phyloP scores from a whole-genome alignment of 2,797 vertebrate genomes.

The Lutjanus campechanus region DNA sequence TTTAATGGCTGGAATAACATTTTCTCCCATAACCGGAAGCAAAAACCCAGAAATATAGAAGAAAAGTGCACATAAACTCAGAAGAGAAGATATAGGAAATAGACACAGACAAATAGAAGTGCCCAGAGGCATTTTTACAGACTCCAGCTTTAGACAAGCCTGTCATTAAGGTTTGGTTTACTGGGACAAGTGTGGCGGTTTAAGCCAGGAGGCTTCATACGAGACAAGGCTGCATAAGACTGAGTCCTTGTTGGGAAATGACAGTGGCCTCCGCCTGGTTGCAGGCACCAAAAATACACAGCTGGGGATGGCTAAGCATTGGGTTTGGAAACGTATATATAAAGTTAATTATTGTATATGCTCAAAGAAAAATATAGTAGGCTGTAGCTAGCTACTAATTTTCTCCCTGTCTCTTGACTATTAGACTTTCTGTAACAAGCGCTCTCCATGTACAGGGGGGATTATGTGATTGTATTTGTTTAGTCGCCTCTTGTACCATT shows the following conservation, averaged over 20 bases:
- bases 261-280: constrained; percentile 78
- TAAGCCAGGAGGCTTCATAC: constrained; percentile 73
- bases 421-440: constrained; percentile 79
- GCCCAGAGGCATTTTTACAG: constrained; percentile 76
- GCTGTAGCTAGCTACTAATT: constrained; percentile 78
- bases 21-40: constrained; percentile 64
- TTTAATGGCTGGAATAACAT: constrained; percentile 58
- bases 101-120: constrained; percentile 75
- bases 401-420: constrained; percentile 74
- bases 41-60: constrained; percentile 60
- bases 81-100: constrained; percentile 72
- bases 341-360: constrained; percentile 87
- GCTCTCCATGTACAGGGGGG: constrained; percentile 49
- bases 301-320: constrained; percentile 79
- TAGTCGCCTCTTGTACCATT: constrained; percentile 27
- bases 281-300: constrained; percentile 81
- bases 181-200: constrained; percentile 82
- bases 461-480: constrained; percentile 64
- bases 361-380: constrained; percentile 86
- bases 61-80: constrained; percentile 50
- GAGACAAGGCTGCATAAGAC: constrained; percentile 75
- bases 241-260: constrained; percentile 80
- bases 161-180: constrained; percentile 85
- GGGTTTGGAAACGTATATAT: constrained; percentile 82
- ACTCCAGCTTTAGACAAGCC: constrained; percentile 81